phyloP scores from a whole-genome alignment of 2,113 vertebrate species.

The Vanacampus margaritifer region DNA sequence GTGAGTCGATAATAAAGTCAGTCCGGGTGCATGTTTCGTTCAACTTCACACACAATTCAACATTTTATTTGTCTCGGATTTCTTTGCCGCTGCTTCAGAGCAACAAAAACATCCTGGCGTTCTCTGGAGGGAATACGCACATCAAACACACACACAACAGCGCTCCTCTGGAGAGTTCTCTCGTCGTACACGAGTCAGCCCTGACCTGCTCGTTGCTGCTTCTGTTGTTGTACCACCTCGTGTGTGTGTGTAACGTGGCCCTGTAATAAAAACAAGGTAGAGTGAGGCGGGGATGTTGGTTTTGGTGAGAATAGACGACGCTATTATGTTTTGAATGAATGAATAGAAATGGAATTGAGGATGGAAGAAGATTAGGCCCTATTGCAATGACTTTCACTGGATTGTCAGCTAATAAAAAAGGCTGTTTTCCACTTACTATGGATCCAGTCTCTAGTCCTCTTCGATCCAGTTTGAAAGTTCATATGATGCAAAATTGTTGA shows the following conservation, averaged over 20 bases:
- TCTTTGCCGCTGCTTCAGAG: conserved; percentile 12
- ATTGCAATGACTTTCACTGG: neutral
- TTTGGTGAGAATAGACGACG: neutral
- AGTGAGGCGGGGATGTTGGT: neutral
- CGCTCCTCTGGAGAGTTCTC: conserved; percentile 33
- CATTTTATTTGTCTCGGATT: neutral
- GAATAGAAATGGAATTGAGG: neutral
- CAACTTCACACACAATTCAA: neutral
- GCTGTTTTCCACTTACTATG: no score
- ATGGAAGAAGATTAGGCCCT: neutral
- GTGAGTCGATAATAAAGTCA: neutral
- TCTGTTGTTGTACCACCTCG: conserved; percentile 11
- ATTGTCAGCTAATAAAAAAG: no score
- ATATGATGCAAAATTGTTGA: no score
- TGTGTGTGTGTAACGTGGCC: neutral
- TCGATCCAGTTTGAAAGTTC: no score
- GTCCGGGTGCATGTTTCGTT: neutral
- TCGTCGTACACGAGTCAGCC: conserved; percentile 48
- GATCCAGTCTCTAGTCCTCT: no score
- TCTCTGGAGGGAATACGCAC: conserved; percentile 31
- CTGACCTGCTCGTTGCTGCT: conserved; percentile 1
- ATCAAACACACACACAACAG: conserved; percentile 61
- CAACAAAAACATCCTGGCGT: conserved; percentile 14
- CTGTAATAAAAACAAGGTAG: neutral
- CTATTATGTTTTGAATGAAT: neutral